Evolutionary conservation across 2,797 vertebrate species (phyloP).

Genomic region (Lateolabrax maculatus): DNA sequence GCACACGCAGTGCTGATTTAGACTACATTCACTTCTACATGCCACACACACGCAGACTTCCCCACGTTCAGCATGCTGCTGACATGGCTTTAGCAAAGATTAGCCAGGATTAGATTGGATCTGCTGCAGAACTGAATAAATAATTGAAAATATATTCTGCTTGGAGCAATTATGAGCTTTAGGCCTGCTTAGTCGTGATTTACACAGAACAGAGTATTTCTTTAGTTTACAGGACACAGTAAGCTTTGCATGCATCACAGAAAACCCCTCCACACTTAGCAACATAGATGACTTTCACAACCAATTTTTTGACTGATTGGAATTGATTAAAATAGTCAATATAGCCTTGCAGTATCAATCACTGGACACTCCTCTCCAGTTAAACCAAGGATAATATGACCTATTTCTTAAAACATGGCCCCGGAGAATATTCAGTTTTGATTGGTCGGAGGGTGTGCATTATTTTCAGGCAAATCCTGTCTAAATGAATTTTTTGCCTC

Average conservation of each 20-base stretch:
- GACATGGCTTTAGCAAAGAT: slow-evolving; percentile 76
- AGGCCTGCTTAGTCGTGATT: slow-evolving; percentile 44
- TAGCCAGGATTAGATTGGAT: slow-evolving; percentile 81
- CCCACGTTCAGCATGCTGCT: slow-evolving; percentile 61
- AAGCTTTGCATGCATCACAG: not conserved
- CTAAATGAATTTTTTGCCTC: slow-evolving; percentile 21
- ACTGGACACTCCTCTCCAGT: not conserved
- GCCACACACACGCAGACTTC: slow-evolving; percentile 25
- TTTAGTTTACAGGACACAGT: not conserved
- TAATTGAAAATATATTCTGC: slow-evolving; percentile 75
- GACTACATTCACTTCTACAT: not conserved
- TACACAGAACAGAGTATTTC: slow-evolving; percentile 4
- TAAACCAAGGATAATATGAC: slow-evolving; percentile 2
- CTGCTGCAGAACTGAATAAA: slow-evolving; percentile 71
- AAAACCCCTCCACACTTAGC: not conserved
- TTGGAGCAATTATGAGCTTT: slow-evolving; percentile 68
- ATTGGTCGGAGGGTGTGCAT: slow-evolving; percentile 24
- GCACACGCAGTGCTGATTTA: slow-evolving; percentile 1
- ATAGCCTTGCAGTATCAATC: too few relatives aligned
- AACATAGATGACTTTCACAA: not conserved
- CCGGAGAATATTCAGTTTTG: slow-evolving; percentile 13
- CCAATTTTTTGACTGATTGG: not conserved
- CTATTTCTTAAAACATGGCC: slow-evolving; percentile 12
- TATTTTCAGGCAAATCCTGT: slow-evolving; percentile 26
- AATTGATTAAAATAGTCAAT: not conserved